Percentiles rank a stretch among this genome's conserved stretches.
Evolutionary conservation across 2,113 vertebrate genomes (phyloP).

Genomic region (Panurus biarmicus): DNA sequence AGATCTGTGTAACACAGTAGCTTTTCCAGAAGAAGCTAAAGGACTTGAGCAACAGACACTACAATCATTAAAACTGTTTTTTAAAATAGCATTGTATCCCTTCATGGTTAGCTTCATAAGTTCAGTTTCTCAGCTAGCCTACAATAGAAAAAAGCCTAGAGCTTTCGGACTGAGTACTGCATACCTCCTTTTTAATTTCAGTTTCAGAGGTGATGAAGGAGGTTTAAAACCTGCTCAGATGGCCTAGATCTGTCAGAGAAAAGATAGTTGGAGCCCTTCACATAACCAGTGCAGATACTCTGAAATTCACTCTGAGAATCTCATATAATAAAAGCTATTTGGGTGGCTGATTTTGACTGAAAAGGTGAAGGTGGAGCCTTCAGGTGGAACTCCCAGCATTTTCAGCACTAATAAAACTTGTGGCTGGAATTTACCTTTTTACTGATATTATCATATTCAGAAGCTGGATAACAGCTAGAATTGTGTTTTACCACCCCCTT

Average conservation of each 20-base stretch:
- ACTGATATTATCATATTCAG: neutral
- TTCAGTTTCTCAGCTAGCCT: neutral
- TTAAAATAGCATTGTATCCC: neutral
- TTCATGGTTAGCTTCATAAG: neutral
- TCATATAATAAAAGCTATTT: slow-evolving; percentile 10
- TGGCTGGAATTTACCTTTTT: neutral
- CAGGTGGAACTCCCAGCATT: neutral
- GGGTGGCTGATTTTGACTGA: slow-evolving; percentile 14
- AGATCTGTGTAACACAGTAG: neutral
- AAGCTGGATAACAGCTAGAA: neutral
- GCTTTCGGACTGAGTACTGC: neutral
- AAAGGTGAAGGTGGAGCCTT: neutral
- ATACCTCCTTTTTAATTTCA: slow-evolving; percentile 22
- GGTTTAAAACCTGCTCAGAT: slow-evolving; percentile 33
- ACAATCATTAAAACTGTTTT: neutral
- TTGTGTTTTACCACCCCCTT: neutral
- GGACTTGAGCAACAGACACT: neutral
- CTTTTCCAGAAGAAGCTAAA: neutral
- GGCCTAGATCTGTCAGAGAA: slow-evolving; percentile 55
- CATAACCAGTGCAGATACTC: neutral
- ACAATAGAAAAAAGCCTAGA: neutral
- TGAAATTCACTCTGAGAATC: slow-evolving; percentile 19
- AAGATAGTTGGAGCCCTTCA: neutral
- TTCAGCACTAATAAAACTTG: neutral
- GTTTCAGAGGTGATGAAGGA: neutral